Conservation (phyloP, 2,797 vertebrate species). For the Jordanella pulchra region DNA sequence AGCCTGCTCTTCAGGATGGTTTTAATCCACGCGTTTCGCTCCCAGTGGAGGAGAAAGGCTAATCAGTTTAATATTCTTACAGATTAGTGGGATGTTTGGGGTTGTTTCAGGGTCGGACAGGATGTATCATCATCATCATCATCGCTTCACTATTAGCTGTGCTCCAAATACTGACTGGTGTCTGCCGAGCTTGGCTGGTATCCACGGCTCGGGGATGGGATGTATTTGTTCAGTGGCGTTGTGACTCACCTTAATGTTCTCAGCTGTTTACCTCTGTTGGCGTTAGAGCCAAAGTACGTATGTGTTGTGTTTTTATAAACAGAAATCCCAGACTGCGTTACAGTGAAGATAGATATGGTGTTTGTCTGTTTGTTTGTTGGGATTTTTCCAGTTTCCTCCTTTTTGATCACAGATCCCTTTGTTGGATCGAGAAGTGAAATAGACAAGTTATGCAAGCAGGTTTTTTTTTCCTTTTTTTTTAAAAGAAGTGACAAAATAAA, state of each 20-base stretch:
- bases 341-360: not conserved
- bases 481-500: slow-evolving; percentile 40
- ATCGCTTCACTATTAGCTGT: slow-evolving; percentile 2
- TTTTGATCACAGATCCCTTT: slow-evolving; percentile 47
- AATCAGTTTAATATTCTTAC: slow-evolving; percentile 36
- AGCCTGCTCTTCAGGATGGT: slow-evolving; percentile 9
- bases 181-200: slow-evolving; percentile 9
- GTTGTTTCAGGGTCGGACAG: slow-evolving; percentile 8
- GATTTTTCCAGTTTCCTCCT: slow-evolving; percentile 34
- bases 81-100: slow-evolving; percentile 33
- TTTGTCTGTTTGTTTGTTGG: slow-evolving; percentile 11
- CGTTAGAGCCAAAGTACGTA: not conserved
- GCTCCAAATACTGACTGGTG: slow-evolving; percentile 10
- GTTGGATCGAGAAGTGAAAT: slow-evolving; percentile 40
- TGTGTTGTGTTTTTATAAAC: slow-evolving; percentile 10
- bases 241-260: slow-evolving; percentile 27
- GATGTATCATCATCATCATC: slow-evolving; percentile 18
- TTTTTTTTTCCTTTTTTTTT: slow-evolving; percentile 44
- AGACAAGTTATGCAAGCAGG: slow-evolving; percentile 54
- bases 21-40: slow-evolving; percentile 15
- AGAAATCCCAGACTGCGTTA: slow-evolving; percentile 2
- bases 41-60: slow-evolving; percentile 9
- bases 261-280: slow-evolving; percentile 22
- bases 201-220: slow-evolving; percentile 20
- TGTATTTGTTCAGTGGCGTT: slow-evolving; percentile 9